Conservation (phyloP, 2,113 vertebrate species). For the Rallus limicola region DNA sequence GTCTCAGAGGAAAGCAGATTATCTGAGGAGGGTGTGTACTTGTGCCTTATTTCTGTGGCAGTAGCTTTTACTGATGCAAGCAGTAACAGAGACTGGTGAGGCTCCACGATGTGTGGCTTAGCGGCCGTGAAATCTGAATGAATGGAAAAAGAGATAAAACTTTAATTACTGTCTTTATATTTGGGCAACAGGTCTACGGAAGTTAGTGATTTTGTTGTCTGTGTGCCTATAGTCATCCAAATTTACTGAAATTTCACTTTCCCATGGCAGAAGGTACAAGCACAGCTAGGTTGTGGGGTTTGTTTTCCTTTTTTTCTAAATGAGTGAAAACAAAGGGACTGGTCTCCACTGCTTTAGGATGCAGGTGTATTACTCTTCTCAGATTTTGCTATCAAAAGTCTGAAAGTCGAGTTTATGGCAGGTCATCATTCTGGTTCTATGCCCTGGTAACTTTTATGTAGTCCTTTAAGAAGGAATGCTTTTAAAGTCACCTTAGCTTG, state of each 20-base stretch:
- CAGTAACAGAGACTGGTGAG: background rate
- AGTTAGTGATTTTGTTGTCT: background rate
- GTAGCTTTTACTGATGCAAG: background rate
- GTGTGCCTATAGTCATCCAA: background rate
- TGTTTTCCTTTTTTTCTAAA: background rate
- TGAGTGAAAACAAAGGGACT: background rate
- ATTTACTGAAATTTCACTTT: background rate
- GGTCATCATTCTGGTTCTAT: background rate
- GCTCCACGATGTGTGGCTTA: background rate
- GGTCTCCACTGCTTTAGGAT: background rate
- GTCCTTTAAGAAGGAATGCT: slow-evolving; percentile 2
- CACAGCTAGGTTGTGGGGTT: background rate
- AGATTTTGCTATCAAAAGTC: slow-evolving; percentile 27
- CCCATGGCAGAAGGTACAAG: background rate
- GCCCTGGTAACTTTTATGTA: background rate
- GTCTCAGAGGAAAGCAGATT: background rate
- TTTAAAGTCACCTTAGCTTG: slow-evolving; percentile 53
- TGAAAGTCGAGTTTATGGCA: slow-evolving; percentile 15
- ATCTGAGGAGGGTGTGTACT: background rate
- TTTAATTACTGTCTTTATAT: background rate
- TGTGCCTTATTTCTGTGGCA: background rate
- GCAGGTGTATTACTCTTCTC: background rate
- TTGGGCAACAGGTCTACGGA: background rate
- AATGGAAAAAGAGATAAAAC: background rate
- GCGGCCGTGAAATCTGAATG: background rate